Conservation (phyloP, 2,888 invertebrate genomes). For the Pandemis cinnamomeana region DNA sequence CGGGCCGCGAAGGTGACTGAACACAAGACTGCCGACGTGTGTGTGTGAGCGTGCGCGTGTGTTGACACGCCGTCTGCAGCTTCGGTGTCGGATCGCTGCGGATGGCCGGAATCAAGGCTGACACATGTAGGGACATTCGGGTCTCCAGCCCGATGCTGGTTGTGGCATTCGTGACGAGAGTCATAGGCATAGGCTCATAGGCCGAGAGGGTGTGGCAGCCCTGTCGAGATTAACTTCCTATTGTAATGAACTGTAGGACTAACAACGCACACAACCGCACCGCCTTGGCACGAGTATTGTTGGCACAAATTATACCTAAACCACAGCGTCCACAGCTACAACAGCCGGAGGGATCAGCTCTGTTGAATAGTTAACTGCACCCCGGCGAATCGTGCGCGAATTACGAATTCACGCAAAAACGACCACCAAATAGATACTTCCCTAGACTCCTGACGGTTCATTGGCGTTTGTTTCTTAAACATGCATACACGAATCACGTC, state of each 20-base stretch:
- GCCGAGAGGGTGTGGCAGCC: neutral
- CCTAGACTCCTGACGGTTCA: neutral
- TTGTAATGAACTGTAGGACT: neutral
- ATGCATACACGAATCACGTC: too few relatives aligned
- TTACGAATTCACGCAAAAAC: neutral
- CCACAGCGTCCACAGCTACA: neutral
- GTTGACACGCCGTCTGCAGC: conserved; percentile 17
- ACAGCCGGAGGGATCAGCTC: neutral
- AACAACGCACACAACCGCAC: neutral
- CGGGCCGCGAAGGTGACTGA: conserved; percentile 9
- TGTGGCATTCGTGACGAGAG: neutral
- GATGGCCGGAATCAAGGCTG: neutral
- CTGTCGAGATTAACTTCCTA: neutral
- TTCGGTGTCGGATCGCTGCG: neutral
- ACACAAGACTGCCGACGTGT: neutral
- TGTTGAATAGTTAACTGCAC: neutral
- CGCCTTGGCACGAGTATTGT: neutral
- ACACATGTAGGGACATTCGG: neutral
- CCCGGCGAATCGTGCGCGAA: neutral
- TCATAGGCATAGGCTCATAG: too few relatives aligned
- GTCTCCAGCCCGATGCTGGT: neutral
- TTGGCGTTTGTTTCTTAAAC: too few relatives aligned
- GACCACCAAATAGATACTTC: neutral
- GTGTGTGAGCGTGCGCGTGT: neutral
- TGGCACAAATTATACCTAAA: conserved; percentile 3